Evolutionary conservation across 2,797 vertebrate species (phyloP).

Genomic region (Buphagus erythrorhynchus): DNA sequence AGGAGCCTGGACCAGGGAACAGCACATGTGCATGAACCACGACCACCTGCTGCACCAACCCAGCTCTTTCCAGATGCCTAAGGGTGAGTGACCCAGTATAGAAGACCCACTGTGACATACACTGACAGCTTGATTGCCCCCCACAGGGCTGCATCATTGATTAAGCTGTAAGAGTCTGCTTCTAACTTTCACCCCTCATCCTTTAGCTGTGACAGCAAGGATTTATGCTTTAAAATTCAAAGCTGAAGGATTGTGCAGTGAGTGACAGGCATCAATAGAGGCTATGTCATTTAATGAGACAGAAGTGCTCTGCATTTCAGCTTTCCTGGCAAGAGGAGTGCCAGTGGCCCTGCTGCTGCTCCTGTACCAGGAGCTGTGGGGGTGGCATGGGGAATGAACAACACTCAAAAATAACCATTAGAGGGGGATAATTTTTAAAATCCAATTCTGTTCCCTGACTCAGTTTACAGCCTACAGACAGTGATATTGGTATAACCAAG

Average conservation of each 20-base stretch:
- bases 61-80: neutral
- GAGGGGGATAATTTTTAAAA: neutral
- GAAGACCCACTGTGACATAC: neutral
- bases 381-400: rapidly evolving
- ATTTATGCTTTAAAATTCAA: neutral
- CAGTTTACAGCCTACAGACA: neutral
- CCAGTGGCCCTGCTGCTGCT: rapidly evolving
- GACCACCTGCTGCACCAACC: neutral
- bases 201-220: neutral
- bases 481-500: neutral
- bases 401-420: neutral
- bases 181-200: neutral
- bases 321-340: neutral
- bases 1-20: neutral
- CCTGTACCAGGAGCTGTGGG: neutral
- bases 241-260: neutral
- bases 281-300: neutral
- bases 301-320: neutral
- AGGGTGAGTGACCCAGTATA: neutral
- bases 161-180: neutral
- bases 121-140: neutral
- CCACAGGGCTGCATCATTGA: neutral
- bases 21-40: neutral
- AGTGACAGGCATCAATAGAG: neutral
- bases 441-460: neutral